These are phyloP conservation scores for Mesorhabditis belari DNA, from an alignment of 2,888 invertebrate species.

Conservation along the genomic window DNA sequence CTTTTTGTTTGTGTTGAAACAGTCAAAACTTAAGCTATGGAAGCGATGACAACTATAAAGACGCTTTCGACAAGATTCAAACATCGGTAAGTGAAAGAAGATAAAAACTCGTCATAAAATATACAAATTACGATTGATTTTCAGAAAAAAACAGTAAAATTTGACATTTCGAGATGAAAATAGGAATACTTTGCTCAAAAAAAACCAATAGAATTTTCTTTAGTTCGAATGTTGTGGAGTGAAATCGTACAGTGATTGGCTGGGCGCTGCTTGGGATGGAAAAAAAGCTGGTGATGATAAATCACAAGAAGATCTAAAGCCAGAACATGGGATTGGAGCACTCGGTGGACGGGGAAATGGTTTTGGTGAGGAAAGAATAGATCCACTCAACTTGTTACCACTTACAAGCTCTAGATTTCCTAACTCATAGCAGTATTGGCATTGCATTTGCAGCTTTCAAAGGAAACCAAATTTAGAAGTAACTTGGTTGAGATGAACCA, in stretches of 20 bases:
- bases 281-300: slow-evolving; percentile 4
- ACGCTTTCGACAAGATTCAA: slow-evolving; percentile 67
- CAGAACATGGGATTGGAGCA: slow-evolving; percentile 45
- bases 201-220: slow-evolving; percentile 11
- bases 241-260: slow-evolving; percentile 68
- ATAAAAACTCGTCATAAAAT: background rate
- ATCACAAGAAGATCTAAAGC: slow-evolving; percentile 7
- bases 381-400: background rate
- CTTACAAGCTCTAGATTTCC: background rate
- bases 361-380: slow-evolving; percentile 13
- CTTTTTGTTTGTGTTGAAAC: too few species aligned
- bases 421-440: background rate
- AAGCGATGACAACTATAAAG: slow-evolving; percentile 56
- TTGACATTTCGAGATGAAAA: background rate
- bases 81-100: slow-evolving; percentile 53
- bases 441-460: slow-evolving; percentile 2
- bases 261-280: slow-evolving; percentile 35
- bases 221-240: slow-evolving; percentile 75
- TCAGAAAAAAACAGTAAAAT: background rate
- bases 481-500: background rate
- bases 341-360: slow-evolving; percentile 27
- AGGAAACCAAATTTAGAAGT: too few species aligned
- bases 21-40: too few species aligned
- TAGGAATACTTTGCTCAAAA: background rate
- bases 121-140: background rate